Percentiles rank a stretch among this genome's conserved stretches.
phyloP scores from a whole-genome alignment of 1,140 invertebrate genomes.

The Drosophila littoralis region DNA sequence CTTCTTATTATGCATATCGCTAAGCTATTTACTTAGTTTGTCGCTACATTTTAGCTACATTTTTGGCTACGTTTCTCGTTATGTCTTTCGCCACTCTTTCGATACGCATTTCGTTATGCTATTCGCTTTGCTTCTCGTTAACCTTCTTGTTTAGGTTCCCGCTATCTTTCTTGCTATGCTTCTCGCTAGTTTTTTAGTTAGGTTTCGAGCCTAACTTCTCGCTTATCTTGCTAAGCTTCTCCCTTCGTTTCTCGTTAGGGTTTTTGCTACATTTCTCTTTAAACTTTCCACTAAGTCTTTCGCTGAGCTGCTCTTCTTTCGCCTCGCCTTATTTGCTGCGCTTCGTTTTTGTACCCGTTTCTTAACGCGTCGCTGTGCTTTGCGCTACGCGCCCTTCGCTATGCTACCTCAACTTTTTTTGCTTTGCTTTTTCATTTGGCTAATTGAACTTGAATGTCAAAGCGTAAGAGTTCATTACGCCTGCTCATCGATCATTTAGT shows the following conservation, averaged over 20 bases:
- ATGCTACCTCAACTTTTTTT: not conserved
- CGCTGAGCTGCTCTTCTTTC: not conserved
- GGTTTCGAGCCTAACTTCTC: not conserved
- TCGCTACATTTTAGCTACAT: too few species aligned
- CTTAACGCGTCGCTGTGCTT: not conserved
- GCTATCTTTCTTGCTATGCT: not conserved
- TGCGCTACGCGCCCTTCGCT: too few species aligned
- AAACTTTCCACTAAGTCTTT: not conserved
- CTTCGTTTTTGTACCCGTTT: not conserved
- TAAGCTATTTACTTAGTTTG: not conserved
- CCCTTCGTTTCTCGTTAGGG: not conserved
- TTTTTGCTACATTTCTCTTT: not conserved
- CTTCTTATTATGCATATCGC: not conserved
- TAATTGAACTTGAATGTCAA: constrained; percentile 29
- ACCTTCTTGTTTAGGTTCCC: not conserved
- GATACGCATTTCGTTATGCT: not conserved
- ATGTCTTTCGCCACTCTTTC: too few species aligned
- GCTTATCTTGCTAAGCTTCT: not conserved
- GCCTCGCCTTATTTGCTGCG: not conserved
- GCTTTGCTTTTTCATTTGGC: constrained; percentile 11
- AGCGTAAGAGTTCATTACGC: constrained; percentile 16
- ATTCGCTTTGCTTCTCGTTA: not conserved
- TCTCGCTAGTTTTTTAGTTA: not conserved
- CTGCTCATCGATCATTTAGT: constrained; percentile 28
- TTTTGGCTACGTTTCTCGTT: too few species aligned